Percentiles rank a stretch among this genome's conserved stretches.
Conservation (phyloP, 2,888 invertebrate species). For the Trisateles emortualis region DNA sequence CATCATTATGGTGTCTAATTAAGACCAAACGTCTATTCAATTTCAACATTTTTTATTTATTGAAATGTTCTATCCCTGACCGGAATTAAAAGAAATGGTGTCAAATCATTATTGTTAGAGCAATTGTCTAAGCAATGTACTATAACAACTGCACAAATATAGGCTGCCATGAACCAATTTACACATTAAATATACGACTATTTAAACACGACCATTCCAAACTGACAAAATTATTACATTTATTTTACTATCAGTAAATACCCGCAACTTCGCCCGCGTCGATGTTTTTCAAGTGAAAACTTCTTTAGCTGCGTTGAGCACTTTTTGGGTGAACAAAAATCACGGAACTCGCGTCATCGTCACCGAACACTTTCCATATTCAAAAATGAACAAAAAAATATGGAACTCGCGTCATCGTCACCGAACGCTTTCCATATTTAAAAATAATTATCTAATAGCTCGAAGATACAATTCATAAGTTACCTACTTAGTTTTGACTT, state of each 20-base stretch:
- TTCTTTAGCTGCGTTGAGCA: too few species aligned
- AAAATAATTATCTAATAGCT: too few species aligned
- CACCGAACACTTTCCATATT: too few species aligned
- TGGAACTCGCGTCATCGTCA: too few species aligned
- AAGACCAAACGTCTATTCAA: conserved; percentile 20
- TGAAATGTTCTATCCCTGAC: conserved; percentile 64
- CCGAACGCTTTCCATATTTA: too few species aligned
- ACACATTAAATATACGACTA: conserved; percentile 65
- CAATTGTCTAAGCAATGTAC: conserved; percentile 64
- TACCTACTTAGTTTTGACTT: too few species aligned
- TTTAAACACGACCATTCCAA: conserved; percentile 53
- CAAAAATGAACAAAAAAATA: too few species aligned
- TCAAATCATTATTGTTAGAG: conserved; percentile 65
- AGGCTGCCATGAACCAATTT: conserved; percentile 76
- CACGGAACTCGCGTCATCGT: too few species aligned
- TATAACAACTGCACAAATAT: conserved; percentile 73
- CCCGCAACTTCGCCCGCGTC: too few species aligned
- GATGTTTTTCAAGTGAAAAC: too few species aligned
- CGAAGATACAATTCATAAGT: too few species aligned
- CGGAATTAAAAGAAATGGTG: conserved; percentile 71
- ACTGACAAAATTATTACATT: conserved; percentile 32
- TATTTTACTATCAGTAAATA: neutral
- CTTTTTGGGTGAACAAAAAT: too few species aligned
- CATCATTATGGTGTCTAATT: conserved; percentile 18
- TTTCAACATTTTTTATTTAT: conserved; percentile 50